Evolutionary conservation across 2,888 invertebrate genomes (phyloP).

Genomic region (Protula sp.): DNA sequence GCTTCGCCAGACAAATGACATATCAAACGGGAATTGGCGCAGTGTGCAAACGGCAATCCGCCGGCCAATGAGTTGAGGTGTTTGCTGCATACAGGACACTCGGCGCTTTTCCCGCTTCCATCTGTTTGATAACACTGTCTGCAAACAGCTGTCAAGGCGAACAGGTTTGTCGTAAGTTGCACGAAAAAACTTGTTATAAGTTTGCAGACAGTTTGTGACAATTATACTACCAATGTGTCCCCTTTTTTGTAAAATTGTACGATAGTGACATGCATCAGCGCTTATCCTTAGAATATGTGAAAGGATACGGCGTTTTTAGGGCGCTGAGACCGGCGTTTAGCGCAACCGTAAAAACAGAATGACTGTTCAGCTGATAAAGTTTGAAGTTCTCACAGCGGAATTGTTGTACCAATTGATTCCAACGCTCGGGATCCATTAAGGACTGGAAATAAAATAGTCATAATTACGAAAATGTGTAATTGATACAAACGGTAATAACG

Average conservation of each 20-base stretch:
- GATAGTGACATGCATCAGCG: too few relatives aligned
- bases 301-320: constrained; percentile 76
- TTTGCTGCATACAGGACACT: constrained; percentile 88
- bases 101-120: constrained; percentile 61
- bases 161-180: too few relatives aligned
- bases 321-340: constrained; percentile 91
- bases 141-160: not conserved
- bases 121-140: constrained; percentile 51
- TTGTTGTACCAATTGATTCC: constrained; percentile 79
- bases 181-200: too few relatives aligned
- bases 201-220: too few relatives aligned
- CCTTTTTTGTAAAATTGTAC: too few relatives aligned
- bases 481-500: too few relatives aligned
- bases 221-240: too few relatives aligned
- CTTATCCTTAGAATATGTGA: too few relatives aligned
- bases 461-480: too few relatives aligned
- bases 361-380: constrained; percentile 84
- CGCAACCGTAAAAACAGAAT: constrained; percentile 85
- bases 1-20: constrained; percentile 84
- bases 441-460: constrained; percentile 45
- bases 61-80: constrained; percentile 81
- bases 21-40: constrained; percentile 89
- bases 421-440: constrained; percentile 64
- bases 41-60: constrained; percentile 83
- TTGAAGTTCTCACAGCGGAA: constrained; percentile 92